Base-by-base conservation (phyloP, 2,888 invertebrate genomes). In the Mesochorus sp. region DNA sequence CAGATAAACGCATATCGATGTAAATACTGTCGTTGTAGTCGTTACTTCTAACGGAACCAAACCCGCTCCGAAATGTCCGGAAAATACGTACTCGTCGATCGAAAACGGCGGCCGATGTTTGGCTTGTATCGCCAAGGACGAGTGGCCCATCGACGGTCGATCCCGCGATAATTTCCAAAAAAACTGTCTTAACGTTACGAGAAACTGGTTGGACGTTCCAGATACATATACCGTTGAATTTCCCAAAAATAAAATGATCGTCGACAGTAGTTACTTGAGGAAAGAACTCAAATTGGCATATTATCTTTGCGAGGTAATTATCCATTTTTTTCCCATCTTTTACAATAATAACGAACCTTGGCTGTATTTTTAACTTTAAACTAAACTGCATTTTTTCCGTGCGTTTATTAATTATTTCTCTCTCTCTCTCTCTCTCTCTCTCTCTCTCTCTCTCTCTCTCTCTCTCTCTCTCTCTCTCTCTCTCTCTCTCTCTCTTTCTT, bases 251-350 rank as follows among this genome's bases (percentile, higher is more conserved):
- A 66, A 26, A 14, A 53, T 66, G 5, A 85, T 76, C 19, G 79
- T 91, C 17, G 89, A 91, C 44, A 92, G 92, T 76, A 87, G 86
- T 59, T 91, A 91, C 67, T 85, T 92, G n/a, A 87, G 87, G 79
- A 87, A 83, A 6, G 87, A 92, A 81, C 85, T 92, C 26, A 88
- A 89, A 67, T 82, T 90, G 17, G 85, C 92, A 4, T 84, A 89
- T 26, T 89, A 91, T 79, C 85, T 91, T 44, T 93, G 93, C 83
- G 89, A 91, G 85, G 92, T 92, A 84, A 83, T 85, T 1, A 21
- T 17, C 1, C n/a, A 1, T 24, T 17, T 24, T 12, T 17, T 0
- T n/a, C 14, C 5, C n/a, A 24, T 34, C 4, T 37, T 39, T 10
- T 19, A 10, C 3, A 31, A 39, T 26, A 10, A 12, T 42, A 51